Conservation (phyloP, 2,113 vertebrate species). For the Salvelinus fontinalis region DNA sequence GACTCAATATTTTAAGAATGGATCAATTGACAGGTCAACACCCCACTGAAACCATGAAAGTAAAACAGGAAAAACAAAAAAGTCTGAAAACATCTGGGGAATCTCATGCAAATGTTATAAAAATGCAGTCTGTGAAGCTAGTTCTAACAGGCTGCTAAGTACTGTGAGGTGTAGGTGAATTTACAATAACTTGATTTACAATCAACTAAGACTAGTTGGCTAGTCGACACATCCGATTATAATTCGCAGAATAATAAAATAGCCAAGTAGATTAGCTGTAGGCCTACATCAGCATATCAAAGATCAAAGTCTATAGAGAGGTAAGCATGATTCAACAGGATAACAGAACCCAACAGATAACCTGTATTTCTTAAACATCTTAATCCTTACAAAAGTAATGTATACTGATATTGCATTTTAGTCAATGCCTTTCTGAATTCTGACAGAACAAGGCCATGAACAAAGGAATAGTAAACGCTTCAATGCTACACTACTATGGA, state of each 20-base stretch:
- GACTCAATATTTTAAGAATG: too few species aligned
- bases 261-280: too few species aligned
- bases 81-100: background rate
- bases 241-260: too few species aligned
- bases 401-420: background rate
- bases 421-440: background rate
- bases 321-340: background rate
- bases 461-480: background rate
- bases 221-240: too few species aligned
- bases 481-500: background rate
- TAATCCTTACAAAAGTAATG: background rate
- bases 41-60: background rate
- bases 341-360: background rate
- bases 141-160: too few species aligned
- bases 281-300: too few species aligned
- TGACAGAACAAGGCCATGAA: background rate
- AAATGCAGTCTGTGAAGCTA: too few species aligned
- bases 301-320: background rate
- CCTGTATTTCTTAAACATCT: background rate
- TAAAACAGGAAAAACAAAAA: background rate
- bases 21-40: too few species aligned
- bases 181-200: background rate
- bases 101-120: background rate
- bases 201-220: too few species aligned
- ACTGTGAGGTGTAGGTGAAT: background rate